A percentile compares a stretch with the other conserved stretches of the same genome.
Evolutionary conservation across 2,888 invertebrate species (phyloP).

Genomic region (Sphaerophoria rueppellii): DNA sequence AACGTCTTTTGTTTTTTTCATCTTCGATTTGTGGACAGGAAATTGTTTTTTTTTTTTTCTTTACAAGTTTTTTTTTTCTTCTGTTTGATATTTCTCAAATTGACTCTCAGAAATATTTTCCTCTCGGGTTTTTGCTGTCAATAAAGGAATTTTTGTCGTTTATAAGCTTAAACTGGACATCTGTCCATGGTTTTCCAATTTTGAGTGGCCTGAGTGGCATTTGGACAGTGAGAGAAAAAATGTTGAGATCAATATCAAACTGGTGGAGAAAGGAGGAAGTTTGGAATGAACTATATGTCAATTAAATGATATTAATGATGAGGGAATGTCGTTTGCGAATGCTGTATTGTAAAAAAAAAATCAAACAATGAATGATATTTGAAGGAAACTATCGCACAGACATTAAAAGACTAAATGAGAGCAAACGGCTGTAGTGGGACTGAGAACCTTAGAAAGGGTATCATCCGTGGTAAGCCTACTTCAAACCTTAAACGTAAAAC

Average conservation of each 20-base stretch:
- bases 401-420: too few relatives aligned
- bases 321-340: too few relatives aligned
- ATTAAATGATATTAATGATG: slow-evolving; percentile 22
- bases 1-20: slow-evolving; percentile 54
- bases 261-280: not conserved
- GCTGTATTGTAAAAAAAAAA: too few relatives aligned
- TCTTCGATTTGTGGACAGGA: slow-evolving; percentile 53
- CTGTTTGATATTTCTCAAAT: slow-evolving; percentile 40
- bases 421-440: too few relatives aligned
- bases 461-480: too few relatives aligned
- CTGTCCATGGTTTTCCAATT: slow-evolving; percentile 42
- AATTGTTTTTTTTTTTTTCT: slow-evolving; percentile 35
- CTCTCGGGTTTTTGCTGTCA: slow-evolving; percentile 52
- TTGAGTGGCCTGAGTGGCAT: slow-evolving; percentile 36
- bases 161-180: slow-evolving; percentile 34
- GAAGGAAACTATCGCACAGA: too few relatives aligned
- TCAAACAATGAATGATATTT: too few relatives aligned
- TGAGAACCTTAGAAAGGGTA: too few relatives aligned
- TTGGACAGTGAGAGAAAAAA: not conserved
- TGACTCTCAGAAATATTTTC: slow-evolving; percentile 60
- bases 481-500: too few relatives aligned
- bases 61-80: slow-evolving; percentile 24
- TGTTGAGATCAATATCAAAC: not conserved
- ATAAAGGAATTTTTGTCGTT: slow-evolving; percentile 48
- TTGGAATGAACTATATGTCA: slow-evolving; percentile 28